A percentile compares a stretch with the other conserved stretches of the same genome.
Evolutionary conservation across 2,113 vertebrate genomes (phyloP).

Genomic region (Platichthys flesus): DNA sequence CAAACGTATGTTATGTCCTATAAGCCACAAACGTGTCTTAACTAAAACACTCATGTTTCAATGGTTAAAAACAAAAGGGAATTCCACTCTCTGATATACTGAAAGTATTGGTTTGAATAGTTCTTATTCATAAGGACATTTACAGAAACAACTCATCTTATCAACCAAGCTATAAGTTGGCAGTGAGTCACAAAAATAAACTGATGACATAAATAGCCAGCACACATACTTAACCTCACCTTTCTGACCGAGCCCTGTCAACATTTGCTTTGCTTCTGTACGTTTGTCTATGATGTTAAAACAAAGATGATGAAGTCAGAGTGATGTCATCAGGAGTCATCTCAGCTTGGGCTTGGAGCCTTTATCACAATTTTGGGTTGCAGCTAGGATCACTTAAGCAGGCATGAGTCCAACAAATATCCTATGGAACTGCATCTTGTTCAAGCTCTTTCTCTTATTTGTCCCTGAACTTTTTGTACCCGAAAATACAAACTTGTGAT

Average conservation of each 20-base stretch:
- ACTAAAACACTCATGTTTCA: not conserved
- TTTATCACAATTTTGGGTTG: no score
- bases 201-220: not conserved
- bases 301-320: no score
- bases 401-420: no score
- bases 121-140: not conserved
- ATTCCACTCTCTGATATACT: not conserved
- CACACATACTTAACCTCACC: not conserved
- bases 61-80: not conserved
- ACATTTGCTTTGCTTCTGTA: not conserved
- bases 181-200: not conserved
- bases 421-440: no score
- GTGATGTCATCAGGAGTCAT: no score
- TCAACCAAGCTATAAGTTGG: not conserved
- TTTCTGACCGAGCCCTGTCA: not conserved
- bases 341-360: no score
- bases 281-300: no score
- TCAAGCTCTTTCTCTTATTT: no score
- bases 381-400: no score
- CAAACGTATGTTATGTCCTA: conserved; percentile 19
- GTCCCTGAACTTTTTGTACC: no score
- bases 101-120: not conserved
- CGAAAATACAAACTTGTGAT: no score
- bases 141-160: not conserved
- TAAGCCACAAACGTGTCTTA: conserved; percentile 42